Conservation (phyloP, 2,797 vertebrate species). For the Sebastes aleutianus region DNA sequence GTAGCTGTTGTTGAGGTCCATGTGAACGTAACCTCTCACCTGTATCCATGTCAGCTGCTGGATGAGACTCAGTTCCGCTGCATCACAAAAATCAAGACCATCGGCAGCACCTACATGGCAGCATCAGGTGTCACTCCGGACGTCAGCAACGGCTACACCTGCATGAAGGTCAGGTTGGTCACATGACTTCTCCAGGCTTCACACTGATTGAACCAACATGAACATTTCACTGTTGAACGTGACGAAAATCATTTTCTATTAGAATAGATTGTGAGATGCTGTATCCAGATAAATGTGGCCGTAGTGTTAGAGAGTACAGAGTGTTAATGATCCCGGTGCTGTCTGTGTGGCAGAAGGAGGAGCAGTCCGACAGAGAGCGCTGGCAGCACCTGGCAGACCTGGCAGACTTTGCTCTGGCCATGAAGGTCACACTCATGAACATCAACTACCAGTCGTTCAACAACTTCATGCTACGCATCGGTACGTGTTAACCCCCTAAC, state of each 20-base stretch:
- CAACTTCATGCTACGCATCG: constrained; percentile 99
- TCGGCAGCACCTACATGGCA: constrained; percentile 98
- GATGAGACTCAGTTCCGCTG: constrained; percentile 94
- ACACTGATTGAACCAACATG: background rate
- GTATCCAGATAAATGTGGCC: background rate
- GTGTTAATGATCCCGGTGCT: background rate
- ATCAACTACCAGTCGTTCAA: constrained; percentile 99
- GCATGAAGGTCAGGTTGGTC: constrained; percentile 83
- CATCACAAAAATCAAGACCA: constrained; percentile 99
- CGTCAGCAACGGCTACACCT: constrained; percentile 85
- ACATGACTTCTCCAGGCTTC: background rate
- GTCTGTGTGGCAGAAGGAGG: constrained; percentile 82
- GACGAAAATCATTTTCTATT: background rate
- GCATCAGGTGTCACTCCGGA: constrained; percentile 93
- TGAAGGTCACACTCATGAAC: constrained; percentile 97
- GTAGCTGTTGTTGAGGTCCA: background rate
- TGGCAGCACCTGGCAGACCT: constrained; percentile 96
- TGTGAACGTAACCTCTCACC: constrained; percentile 1
- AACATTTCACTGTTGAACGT: background rate
- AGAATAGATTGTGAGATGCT: background rate
- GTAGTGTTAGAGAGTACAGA: no score
- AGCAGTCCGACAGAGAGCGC: constrained; percentile 88
- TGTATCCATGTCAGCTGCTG: constrained; percentile 83
- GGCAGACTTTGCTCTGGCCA: constrained; percentile 93
- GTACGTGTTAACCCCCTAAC: constrained; percentile 68